Percentiles rank a stretch among this genome's conserved stretches.
phyloP scores from a whole-genome alignment of 35 echinoderm and acorn worm genomes.

The Diadema setosum region DNA sequence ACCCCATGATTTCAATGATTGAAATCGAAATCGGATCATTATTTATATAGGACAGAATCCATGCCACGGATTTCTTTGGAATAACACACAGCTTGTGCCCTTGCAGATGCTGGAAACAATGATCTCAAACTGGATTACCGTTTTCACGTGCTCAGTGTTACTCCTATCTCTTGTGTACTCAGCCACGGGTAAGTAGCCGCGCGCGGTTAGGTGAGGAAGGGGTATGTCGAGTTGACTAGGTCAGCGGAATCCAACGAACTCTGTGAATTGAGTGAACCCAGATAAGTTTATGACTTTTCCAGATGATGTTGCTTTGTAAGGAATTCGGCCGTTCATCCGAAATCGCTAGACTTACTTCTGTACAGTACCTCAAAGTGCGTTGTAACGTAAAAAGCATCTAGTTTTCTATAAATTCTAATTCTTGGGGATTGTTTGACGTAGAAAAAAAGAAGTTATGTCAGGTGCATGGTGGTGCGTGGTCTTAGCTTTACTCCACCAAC shows the following conservation, averaged over 20 bases:
- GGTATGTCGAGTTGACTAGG: background rate
- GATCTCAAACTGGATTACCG: background rate
- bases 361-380: too few species aligned
- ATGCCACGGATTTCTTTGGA: constrained; percentile 5
- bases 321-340: too few species aligned
- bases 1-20: constrained; percentile 1
- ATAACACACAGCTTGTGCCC: background rate
- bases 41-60: background rate
- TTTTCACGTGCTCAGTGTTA: background rate
- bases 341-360: too few species aligned
- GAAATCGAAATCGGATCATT: background rate
- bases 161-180: background rate
- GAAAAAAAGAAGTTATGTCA: too few species aligned
- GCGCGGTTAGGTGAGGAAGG: background rate
- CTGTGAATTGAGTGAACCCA: background rate
- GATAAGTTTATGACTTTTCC: too few species aligned
- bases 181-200: background rate
- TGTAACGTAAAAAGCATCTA: too few species aligned
- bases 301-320: too few species aligned
- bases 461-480: too few species aligned
- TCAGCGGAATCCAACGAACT: background rate
- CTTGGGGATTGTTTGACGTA: too few species aligned
- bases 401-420: too few species aligned
- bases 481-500: too few species aligned
- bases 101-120: background rate